These are phyloP conservation scores for Scaptomyza graminum DNA, from an alignment of 1,140 invertebrate genomes.

Conservation along the genomic window DNA sequence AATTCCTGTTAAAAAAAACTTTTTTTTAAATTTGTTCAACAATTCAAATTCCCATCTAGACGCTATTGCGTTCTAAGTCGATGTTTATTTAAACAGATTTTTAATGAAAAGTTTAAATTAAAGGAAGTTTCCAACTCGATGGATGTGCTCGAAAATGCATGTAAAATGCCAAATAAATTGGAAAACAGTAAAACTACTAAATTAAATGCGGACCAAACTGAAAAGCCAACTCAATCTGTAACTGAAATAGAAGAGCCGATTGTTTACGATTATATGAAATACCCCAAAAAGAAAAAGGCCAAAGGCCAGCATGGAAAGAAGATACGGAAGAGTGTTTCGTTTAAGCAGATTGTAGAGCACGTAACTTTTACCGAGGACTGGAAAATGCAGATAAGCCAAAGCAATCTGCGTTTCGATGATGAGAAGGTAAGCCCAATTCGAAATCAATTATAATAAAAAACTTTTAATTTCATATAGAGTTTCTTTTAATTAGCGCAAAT, in stretches of 20 bases:
- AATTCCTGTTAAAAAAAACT: too few relatives aligned
- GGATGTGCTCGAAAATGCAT: slow-evolving; percentile 3
- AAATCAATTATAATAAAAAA: neutral
- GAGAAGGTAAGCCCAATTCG: slow-evolving; percentile 51
- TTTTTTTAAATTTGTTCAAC: neutral
- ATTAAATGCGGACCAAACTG: neutral
- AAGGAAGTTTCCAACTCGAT: slow-evolving; percentile 23
- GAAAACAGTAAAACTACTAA: slow-evolving; percentile 1
- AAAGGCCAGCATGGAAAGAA: slow-evolving; percentile 5
- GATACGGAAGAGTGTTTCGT: slow-evolving; percentile 38
- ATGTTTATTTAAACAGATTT: neutral
- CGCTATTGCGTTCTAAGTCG: neutral
- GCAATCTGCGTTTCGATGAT: slow-evolving; percentile 53
- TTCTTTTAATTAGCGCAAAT: neutral
- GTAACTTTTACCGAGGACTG: slow-evolving; percentile 57
- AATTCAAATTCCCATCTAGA: neutral
- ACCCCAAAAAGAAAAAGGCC: slow-evolving; percentile 39
- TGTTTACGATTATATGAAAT: slow-evolving; percentile 68
- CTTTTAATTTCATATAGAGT: neutral
- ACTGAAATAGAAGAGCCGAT: slow-evolving; percentile 7
- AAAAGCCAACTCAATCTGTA: neutral
- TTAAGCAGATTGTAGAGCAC: slow-evolving; percentile 59
- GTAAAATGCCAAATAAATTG: slow-evolving; percentile 1
- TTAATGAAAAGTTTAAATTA: neutral
- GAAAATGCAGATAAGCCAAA: slow-evolving; percentile 44